Conservation (phyloP, 2,888 invertebrate genomes). For the Hemistola chrysoprasaria region DNA sequence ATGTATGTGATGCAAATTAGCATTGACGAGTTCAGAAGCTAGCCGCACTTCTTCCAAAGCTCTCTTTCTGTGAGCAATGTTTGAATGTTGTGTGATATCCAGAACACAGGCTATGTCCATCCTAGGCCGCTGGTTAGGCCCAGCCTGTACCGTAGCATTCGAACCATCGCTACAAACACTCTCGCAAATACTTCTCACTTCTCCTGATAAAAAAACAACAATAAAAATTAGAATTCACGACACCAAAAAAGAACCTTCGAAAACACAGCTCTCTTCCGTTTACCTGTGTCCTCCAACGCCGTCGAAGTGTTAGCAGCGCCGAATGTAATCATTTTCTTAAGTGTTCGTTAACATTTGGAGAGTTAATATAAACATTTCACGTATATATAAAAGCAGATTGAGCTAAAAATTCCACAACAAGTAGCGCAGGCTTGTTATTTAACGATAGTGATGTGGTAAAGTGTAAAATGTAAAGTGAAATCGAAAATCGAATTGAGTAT, state of each 20-base stretch:
- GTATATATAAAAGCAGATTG: constrained; percentile 50
- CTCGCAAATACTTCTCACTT: constrained; percentile 78
- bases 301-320: constrained; percentile 65
- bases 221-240: constrained; percentile 38
- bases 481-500: too few species aligned
- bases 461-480: too few species aligned
- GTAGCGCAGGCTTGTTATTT: constrained; percentile 61
- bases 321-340: constrained; percentile 75
- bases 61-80: constrained; percentile 88
- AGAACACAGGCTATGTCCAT: constrained; percentile 96
- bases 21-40: constrained; percentile 90
- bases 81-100: constrained; percentile 88
- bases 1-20: constrained; percentile 91
- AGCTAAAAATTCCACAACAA: constrained; percentile 56
- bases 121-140: constrained; percentile 78
- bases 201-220: constrained; percentile 53
- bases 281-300: constrained; percentile 72
- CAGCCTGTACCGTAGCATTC: constrained; percentile 72
- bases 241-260: constrained; percentile 31
- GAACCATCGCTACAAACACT: constrained; percentile 80
- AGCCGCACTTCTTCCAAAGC: constrained; percentile 93
- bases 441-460: constrained; percentile 60
- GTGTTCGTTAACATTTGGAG: constrained; percentile 64
- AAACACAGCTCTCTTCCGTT: constrained; percentile 43
- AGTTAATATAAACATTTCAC: constrained; percentile 54